Conservation (phyloP, 2,797 vertebrate genomes). For the Galago senegalensis region DNA sequence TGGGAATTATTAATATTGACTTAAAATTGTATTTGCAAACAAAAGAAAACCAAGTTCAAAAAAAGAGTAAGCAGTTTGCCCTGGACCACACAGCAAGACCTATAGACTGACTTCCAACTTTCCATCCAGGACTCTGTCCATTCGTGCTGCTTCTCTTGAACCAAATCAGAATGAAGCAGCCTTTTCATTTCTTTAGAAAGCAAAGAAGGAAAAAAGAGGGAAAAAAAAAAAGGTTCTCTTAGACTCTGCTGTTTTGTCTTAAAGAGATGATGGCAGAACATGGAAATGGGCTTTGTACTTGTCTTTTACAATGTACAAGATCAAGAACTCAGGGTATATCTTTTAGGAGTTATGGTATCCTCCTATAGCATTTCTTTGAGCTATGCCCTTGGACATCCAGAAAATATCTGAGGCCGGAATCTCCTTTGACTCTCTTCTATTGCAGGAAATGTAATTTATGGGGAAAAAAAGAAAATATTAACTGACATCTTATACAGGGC, state of each 20-base stretch:
- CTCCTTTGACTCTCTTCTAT: background rate
- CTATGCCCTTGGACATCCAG: background rate
- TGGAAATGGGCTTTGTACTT: background rate
- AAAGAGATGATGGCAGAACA: background rate
- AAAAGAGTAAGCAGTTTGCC: background rate
- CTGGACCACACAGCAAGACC: background rate
- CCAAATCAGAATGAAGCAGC: background rate
- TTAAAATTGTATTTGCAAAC: background rate
- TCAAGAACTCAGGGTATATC: background rate
- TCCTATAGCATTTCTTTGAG: conserved; percentile 5
- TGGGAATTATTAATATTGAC: background rate
- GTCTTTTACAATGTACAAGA: background rate
- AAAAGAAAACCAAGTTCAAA: background rate
- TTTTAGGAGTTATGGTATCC: background rate
- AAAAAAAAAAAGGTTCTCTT: background rate
- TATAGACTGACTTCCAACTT: background rate
- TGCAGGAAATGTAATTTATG: background rate
- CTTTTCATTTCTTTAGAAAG: background rate
- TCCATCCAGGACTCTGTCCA: background rate
- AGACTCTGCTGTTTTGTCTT: background rate
- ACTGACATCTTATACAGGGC: background rate
- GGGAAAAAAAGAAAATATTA: conserved; percentile 15
- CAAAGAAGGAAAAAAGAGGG: background rate
- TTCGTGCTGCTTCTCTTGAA: background rate
- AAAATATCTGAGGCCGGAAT: conserved; percentile 18